Evolutionary conservation across 2,113 vertebrate species (phyloP).

Genomic region (Hypocryptadius cinnamomeus): DNA sequence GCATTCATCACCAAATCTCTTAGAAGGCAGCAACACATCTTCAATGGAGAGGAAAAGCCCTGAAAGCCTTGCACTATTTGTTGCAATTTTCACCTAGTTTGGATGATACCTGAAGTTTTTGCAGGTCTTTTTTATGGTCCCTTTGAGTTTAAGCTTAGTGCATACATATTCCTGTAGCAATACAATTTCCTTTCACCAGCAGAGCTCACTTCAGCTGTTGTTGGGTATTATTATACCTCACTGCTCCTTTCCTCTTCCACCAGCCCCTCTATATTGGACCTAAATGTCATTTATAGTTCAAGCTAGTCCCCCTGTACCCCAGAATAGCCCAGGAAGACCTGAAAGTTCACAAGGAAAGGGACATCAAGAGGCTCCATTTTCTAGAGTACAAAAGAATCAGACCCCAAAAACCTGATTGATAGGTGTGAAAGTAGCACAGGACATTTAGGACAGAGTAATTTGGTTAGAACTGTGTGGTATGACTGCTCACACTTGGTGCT

Average conservation of each 20-base stretch:
- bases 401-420: not conserved
- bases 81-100: not conserved
- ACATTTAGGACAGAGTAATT: not conserved
- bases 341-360: not conserved
- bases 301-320: not conserved
- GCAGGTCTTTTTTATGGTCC: not conserved
- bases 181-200: not conserved
- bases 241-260: constrained; percentile 19
- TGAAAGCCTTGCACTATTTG: not conserved
- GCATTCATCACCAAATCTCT: not conserved
- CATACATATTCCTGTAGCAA: not conserved
- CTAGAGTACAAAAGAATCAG: not conserved
- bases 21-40: not conserved
- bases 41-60: not conserved
- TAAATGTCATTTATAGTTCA: not conserved
- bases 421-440: not conserved
- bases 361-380: not conserved
- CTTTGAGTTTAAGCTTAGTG: not conserved
- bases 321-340: not conserved
- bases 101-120: not conserved
- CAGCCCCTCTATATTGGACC: not conserved
- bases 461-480: not conserved
- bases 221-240: not conserved
- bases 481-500: not conserved
- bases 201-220: constrained; percentile 31